Base-by-base conservation (phyloP, 2,888 invertebrate genomes). In the Cephus pulcher region DNA sequence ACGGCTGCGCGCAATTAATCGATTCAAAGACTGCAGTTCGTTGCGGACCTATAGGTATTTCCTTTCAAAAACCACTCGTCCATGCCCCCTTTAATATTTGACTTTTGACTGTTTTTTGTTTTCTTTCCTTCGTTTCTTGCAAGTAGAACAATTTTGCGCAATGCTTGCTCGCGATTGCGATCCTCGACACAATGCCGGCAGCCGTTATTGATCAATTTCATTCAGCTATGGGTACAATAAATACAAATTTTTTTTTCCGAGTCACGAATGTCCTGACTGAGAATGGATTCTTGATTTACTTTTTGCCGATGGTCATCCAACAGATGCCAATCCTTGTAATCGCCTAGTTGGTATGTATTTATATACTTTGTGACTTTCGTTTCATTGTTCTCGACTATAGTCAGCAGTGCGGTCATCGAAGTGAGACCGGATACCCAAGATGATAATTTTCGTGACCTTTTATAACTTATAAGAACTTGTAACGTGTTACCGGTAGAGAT, bases 1-100 rank as follows among this genome's bases (percentile, higher is more conserved):
- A 79, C 79, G 73, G 74, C 79, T 78, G 74, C 30, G 68, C 75
- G 78, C 81, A 82, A 83, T 81, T 86, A 81, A 81, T 76, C 76
- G 79, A 75, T 78, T 78, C 40, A 33, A 56, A 30, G 32, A 68
- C 40, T 30, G n/a, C 37, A 32, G 68, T 23, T 40, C 40, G 75
- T 30, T 30, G 15, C 12, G 23, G 6, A 1, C 40, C 30, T 30
- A 30, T n/a, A 15, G 32, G 30, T 15, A 34, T 71, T 71, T 71
- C 30, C 30, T 23, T 71, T 71, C 11, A 9, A 30, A 3, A 23
- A 3, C 71, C 15, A 71, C 15, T 33, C 71, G 32, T 12, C 71
- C 12, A 11, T 30, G 6, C 12, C 9, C 35, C 35, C 1, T 34
- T 71, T 71, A 71, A 23, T 71, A 12, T 71, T 30, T 71, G 30